Percentiles rank a stretch among this genome's conserved stretches.
Evolutionary conservation across 2,113 vertebrate species (phyloP).

Genomic region (Marcusenius ussheri): DNA sequence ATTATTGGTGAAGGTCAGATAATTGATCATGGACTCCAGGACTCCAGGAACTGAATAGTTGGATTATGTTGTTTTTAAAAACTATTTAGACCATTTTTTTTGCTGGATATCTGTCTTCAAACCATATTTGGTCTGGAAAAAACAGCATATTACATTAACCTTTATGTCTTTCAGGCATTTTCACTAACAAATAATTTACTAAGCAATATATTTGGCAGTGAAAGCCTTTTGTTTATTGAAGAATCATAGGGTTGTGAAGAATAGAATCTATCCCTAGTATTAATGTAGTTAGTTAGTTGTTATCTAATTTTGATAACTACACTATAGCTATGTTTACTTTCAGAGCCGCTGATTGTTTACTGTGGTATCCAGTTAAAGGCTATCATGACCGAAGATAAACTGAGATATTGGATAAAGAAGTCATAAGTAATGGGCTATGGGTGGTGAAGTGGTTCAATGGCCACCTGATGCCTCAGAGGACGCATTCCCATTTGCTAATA

Average conservation of each 20-base stretch:
- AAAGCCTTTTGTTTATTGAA: background rate
- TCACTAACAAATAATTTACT: background rate
- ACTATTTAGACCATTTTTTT: background rate
- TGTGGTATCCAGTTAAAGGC: background rate
- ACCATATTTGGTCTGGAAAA: background rate
- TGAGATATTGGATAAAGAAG: background rate
- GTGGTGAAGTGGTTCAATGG: background rate
- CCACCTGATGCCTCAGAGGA: background rate
- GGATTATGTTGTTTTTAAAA: background rate
- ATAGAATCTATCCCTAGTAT: background rate
- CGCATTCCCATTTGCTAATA: background rate
- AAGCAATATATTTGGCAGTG: background rate
- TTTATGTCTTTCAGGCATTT: background rate
- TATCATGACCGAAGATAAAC: background rate
- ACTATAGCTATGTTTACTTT: background rate
- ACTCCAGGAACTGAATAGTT: background rate
- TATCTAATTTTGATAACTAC: background rate
- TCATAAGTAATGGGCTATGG: background rate
- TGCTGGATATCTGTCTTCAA: background rate
- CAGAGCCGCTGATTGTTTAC: background rate
- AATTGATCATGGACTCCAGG: background rate
- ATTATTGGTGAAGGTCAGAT: conserved; percentile 5
- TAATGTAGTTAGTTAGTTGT: background rate
- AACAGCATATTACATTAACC: background rate
- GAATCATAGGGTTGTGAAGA: background rate